A percentile compares a stretch with the other conserved stretches of the same genome.
These are phyloP conservation scores for Zophobas morio DNA, from an alignment of 1,140 invertebrate genomes.

Conservation along the genomic window DNA sequence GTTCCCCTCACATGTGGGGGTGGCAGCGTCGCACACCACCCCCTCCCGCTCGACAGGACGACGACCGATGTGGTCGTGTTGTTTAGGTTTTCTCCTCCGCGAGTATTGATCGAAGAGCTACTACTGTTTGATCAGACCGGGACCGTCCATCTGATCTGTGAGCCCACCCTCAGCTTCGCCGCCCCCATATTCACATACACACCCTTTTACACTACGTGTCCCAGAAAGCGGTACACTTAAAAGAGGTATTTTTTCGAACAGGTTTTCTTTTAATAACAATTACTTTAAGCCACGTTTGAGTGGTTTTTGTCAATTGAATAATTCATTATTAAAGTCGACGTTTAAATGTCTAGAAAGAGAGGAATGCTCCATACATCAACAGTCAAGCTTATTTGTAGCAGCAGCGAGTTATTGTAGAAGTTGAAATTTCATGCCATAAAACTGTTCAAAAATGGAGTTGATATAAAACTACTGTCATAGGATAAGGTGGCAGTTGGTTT, in stretches of 20 bases:
- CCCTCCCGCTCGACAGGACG: conserved; percentile 25
- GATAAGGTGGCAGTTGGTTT: no score
- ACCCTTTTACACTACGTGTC: conserved; percentile 12
- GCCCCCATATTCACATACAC: conserved; percentile 24
- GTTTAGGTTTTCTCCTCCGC: conserved; percentile 53
- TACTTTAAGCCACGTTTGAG: no score
- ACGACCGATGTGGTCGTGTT: conserved; percentile 48
- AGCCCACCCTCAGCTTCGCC: conserved; percentile 35
- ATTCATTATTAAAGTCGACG: no score
- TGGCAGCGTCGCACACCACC: not conserved
- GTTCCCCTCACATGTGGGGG: conserved; percentile 21
- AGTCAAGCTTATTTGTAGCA: no score
- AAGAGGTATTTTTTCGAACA: not conserved
- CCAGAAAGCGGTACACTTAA: not conserved
- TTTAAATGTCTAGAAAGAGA: no score
- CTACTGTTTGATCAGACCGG: conserved; percentile 53
- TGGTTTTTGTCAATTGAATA: no score
- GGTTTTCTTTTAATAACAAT: no score
- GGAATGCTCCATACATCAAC: no score
- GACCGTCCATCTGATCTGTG: conserved; percentile 50
- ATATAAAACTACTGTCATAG: no score
- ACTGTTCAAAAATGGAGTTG: no score
- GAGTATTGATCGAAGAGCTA: conserved; percentile 50
- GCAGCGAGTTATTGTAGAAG: no score
- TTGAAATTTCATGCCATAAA: no score